Evolutionary conservation across 2,888 invertebrate species (phyloP).

Genomic region (Pollenia amentaria): DNA sequence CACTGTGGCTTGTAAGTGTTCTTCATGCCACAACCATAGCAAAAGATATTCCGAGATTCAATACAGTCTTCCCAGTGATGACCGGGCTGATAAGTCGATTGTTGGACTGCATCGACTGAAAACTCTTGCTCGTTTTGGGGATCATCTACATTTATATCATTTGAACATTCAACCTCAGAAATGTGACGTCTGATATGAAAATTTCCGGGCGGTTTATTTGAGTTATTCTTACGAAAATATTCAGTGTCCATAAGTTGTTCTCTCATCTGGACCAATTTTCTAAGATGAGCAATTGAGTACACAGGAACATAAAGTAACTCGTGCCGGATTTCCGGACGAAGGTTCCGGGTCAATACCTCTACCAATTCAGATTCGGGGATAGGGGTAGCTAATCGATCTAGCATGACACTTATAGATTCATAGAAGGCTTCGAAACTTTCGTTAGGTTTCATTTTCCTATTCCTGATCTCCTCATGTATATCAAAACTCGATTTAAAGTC

Average conservation of each 20-base stretch:
- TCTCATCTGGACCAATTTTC: neutral
- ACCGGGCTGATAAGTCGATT: neutral
- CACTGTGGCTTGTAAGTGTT: neutral
- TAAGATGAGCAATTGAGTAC: neutral
- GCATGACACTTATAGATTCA: neutral
- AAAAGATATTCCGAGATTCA: neutral
- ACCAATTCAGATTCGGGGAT: neutral
- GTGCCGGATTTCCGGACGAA: neutral
- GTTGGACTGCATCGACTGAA: no score
- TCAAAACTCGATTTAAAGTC: neutral
- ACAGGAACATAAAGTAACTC: neutral
- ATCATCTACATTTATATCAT: no score
- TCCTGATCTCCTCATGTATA: slow-evolving; percentile 1
- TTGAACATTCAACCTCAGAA: neutral
- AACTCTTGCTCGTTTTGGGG: no score
- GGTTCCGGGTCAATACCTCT: neutral
- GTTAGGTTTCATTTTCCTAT: neutral
- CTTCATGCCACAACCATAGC: neutral
- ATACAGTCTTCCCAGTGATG: neutral
- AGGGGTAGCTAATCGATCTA: neutral
- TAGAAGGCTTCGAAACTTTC: neutral
- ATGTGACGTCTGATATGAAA: neutral
- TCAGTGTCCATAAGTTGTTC: neutral
- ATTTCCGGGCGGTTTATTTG: neutral
- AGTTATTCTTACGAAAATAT: neutral